Evolutionary conservation across 35 echinoderm and acorn worm species (phyloP).

Genomic region (Apostichopus californicus): DNA sequence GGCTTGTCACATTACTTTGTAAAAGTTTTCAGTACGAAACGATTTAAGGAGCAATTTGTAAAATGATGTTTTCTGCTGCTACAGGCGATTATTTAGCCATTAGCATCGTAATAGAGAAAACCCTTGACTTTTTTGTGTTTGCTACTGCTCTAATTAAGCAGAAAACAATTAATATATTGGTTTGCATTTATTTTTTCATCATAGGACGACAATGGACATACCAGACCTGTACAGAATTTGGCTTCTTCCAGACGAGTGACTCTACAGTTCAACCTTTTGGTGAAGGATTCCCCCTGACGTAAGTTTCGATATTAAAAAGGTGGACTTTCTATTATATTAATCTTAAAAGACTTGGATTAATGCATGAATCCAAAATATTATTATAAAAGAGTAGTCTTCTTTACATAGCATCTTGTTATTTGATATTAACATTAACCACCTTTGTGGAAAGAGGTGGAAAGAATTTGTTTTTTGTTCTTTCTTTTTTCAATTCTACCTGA

Average conservation of each 20-base stretch:
- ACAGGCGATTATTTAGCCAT: no score
- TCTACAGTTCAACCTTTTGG: slow-evolving; percentile 84
- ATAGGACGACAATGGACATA: slow-evolving; percentile 94
- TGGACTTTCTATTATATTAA: background rate
- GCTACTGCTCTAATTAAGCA: no score
- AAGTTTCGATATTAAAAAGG: slow-evolving; percentile 7
- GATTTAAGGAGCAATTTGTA: no score
- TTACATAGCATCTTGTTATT: background rate
- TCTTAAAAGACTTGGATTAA: background rate
- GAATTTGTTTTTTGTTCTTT: background rate
- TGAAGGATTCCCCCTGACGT: slow-evolving; percentile 75
- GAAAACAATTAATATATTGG: no score
- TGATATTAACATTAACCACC: background rate
- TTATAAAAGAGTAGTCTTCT: background rate
- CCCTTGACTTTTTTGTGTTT: no score
- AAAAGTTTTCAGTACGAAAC: no score
- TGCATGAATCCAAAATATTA: background rate
- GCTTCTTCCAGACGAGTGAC: slow-evolving; percentile 91
- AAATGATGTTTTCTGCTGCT: no score
- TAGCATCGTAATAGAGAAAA: no score
- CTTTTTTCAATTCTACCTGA: no score
- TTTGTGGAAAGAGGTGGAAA: background rate
- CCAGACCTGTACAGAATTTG: slow-evolving; percentile 98
- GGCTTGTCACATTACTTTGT: no score
- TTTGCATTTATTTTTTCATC: background rate